phyloP scores from a whole-genome alignment of 2,797 vertebrate genomes.

The Sarcoramphus papa region DNA sequence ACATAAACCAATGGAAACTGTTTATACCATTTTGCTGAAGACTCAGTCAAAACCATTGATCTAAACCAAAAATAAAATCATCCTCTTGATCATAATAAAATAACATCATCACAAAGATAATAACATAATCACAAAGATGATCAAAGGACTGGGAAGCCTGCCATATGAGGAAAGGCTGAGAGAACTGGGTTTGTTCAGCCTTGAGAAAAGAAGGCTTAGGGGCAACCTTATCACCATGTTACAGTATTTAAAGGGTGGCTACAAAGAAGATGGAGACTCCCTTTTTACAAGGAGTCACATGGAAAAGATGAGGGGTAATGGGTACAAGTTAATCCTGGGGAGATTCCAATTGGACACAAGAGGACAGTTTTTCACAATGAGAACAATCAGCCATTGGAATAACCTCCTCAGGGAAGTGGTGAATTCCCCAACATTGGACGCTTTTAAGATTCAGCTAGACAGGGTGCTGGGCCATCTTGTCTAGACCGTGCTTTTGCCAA shows the following conservation, averaged over 20 bases:
- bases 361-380: background rate
- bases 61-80: background rate
- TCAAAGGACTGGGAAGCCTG: background rate
- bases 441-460: background rate
- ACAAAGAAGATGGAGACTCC: background rate
- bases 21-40: background rate
- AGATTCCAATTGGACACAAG: background rate
- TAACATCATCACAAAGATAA: background rate
- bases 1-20: background rate
- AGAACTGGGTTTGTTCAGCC: background rate
- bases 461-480: background rate
- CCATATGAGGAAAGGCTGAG: background rate
- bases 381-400: background rate
- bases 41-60: background rate
- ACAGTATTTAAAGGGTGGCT: too few relatives aligned
- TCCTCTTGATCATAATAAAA: background rate
- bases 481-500: background rate
- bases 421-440: accelerated
- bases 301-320: background rate
- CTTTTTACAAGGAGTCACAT: accelerated
- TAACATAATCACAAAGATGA: background rate
- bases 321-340: accelerated
- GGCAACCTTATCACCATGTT: too few relatives aligned
- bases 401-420: background rate
- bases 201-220: too few relatives aligned